A percentile compares a stretch with the other conserved stretches of the same genome.
These are phyloP conservation scores for Acanthococcus lagerstroemiae DNA, from an alignment of 2,888 invertebrate genomes.

Conservation along the genomic window DNA sequence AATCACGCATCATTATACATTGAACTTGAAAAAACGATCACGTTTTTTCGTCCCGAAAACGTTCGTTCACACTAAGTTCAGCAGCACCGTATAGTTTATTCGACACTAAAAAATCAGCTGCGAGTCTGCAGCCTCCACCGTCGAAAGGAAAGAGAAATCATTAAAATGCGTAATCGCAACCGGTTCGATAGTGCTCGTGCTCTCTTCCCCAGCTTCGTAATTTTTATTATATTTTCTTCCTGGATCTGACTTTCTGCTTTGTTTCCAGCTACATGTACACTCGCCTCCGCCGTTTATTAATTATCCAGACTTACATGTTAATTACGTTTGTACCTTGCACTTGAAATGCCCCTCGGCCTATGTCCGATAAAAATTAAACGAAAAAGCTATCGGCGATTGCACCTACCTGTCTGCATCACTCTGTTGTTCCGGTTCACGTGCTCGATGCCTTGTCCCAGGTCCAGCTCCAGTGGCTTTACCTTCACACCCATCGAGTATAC, in stretches of 20 bases:
- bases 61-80: neutral
- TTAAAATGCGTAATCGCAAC: slow-evolving; percentile 26
- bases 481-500: too few species aligned
- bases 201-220: neutral
- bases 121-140: neutral
- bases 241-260: neutral
- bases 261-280: neutral
- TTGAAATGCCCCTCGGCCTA: too few species aligned
- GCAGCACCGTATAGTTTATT: too few species aligned
- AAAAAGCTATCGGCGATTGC: too few species aligned
- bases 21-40: neutral
- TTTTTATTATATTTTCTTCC: slow-evolving; percentile 4
- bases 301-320: neutral
- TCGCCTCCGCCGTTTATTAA: neutral
- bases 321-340: neutral
- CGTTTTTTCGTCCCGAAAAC: neutral
- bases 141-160: slow-evolving; percentile 23
- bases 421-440: too few species aligned
- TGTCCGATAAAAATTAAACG: too few species aligned
- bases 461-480: too few species aligned
- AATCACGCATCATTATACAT: slow-evolving; percentile 12
- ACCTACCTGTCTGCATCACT: too few species aligned
- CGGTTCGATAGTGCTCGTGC: slow-evolving; percentile 2
- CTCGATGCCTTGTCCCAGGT: too few species aligned
- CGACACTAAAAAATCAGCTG: neutral